Base-by-base conservation (phyloP, 2,888 invertebrate genomes). In the Drosophila nr. fundita region DNA sequence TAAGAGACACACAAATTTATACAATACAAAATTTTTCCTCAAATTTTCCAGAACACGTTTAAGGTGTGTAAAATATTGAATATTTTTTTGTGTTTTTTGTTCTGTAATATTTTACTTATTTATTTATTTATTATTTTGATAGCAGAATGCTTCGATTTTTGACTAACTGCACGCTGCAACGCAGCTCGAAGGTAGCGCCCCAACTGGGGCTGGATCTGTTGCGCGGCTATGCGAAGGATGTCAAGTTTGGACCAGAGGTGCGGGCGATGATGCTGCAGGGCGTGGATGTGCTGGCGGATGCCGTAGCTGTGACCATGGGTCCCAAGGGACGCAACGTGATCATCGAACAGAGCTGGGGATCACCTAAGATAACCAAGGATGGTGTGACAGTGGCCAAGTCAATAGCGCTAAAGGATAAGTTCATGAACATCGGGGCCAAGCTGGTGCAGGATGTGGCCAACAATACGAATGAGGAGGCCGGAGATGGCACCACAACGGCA, bases 241-340 rank as follows among this genome's bases (percentile, higher is more conserved):
- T 99, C 38, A 96, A 97, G 90, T 99, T 99, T 94, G 99, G 99
- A 11, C 96, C 98, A 63, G 99, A 99, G 94, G 99, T 99, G 75
- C 95, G 99, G 91, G 98, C 97, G 18, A 95, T 98, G 82, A 99
- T 99, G 99, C 95, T 99, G 54, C 97, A 98, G 93, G 99, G 99
- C 68, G 99, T 99, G 27, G 99, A 99, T 92, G 95, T 99, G 50
- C 94, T 99, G 58, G 98, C 99, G 11, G 99, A 99, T 94, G 99
- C 99, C 53, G 99, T 99, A n/a, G 99, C 99, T 21, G 99, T 99
- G 61, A 99, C 99, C 55, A 99, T 99, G 99, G 99, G 99, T 49
- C 99, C 99, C 67, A 99, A 99, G 95, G 99, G 99, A 60, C 96
- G 99, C 88, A 99, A 99, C 93, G 99, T 99, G 13, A 99, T 99